Percentiles rank a stretch among this genome's conserved stretches.
Evolutionary conservation across 2,113 vertebrate genomes (phyloP).

Genomic region (Sander lucioperca): DNA sequence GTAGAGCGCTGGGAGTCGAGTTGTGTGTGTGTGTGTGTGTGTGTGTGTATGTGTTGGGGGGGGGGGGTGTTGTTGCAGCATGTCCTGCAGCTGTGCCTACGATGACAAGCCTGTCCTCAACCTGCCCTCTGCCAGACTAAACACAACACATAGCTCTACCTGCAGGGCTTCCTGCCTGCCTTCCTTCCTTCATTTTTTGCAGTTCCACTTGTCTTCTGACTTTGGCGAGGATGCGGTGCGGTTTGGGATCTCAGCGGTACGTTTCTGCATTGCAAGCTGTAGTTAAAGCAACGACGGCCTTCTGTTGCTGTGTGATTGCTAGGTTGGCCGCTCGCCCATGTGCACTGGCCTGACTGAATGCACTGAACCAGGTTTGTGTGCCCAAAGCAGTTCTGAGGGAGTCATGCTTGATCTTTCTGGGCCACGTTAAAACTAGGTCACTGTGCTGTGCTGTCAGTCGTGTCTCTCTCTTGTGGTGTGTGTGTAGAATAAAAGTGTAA

Average conservation of each 20-base stretch:
- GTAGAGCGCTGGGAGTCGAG: slow-evolving; percentile 34
- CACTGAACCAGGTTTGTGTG: slow-evolving; percentile 69
- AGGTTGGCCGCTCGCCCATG: slow-evolving; percentile 36
- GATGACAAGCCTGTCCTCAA: slow-evolving; percentile 74
- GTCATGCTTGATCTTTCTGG: slow-evolving; percentile 81
- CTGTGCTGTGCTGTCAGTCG: slow-evolving; percentile 71
- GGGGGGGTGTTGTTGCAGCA: slow-evolving; percentile 52
- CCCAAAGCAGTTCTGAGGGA: slow-evolving; percentile 69
- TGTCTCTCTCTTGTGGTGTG: slow-evolving; percentile 24
- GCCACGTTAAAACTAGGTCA: slow-evolving; percentile 76
- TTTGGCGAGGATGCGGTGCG: slow-evolving; percentile 10
- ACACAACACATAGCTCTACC: slow-evolving; percentile 57
- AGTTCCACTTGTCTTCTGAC: slow-evolving; percentile 18
- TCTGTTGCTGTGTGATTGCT: slow-evolving; percentile 19
- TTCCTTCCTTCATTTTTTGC: slow-evolving; percentile 10
- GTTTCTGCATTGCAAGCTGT: slow-evolving; percentile 16
- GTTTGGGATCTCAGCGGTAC: not conserved
- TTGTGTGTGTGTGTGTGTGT: not conserved
- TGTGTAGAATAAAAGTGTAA: slow-evolving; percentile 66
- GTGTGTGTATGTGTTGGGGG: not conserved
- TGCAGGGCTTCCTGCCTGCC: slow-evolving; percentile 52
- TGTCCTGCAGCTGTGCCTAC: slow-evolving; percentile 79
- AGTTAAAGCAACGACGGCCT: slow-evolving; percentile 2
- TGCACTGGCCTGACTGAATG: slow-evolving; percentile 70
- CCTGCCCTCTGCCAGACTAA: slow-evolving; percentile 64